Percentiles rank a stretch among this genome's conserved stretches.
phyloP scores from a whole-genome alignment of 2,113 vertebrate species.

The Calidris pugnax region DNA sequence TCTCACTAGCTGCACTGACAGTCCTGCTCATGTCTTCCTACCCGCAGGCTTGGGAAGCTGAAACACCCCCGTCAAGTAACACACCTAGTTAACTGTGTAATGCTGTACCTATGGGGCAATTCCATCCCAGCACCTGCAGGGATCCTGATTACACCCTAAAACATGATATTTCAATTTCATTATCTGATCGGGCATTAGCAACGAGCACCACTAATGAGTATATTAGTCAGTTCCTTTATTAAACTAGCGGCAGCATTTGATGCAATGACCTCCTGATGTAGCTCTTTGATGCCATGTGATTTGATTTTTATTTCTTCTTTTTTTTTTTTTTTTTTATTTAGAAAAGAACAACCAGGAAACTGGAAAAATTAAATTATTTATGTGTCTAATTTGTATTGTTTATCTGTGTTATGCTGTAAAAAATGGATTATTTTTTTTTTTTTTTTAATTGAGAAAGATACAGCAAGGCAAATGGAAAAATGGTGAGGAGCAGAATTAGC shows the following conservation, averaged over 20 bases:
- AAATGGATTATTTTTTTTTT: background rate
- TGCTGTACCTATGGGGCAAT: constrained; percentile 69
- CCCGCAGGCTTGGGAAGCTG: constrained; percentile 63
- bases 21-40: constrained; percentile 62
- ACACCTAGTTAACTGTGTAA: constrained; percentile 69
- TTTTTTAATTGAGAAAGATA: constrained; percentile 39
- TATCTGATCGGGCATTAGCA: constrained; percentile 59
- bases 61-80: constrained; percentile 38
- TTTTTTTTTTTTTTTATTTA: constrained; percentile 13
- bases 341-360: constrained; percentile 23
- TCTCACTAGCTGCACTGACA: background rate
- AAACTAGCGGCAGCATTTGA: constrained; percentile 62
- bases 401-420: no score
- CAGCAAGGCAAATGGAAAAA: constrained; percentile 8
- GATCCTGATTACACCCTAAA: constrained; percentile 67
- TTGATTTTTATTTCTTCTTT: constrained; percentile 53
- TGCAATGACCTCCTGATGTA: constrained; percentile 59
- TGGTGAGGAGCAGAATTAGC: constrained; percentile 17
- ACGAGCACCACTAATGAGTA: constrained; percentile 49
- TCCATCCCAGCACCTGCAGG: constrained; percentile 56
- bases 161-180: constrained; percentile 64
- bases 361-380: no score
- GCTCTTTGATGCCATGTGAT: constrained; percentile 41
- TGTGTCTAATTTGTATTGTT: no score
- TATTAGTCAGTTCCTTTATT: constrained; percentile 68